phyloP scores from a whole-genome alignment of 2,797 vertebrate genomes.

The Anas georgica region DNA sequence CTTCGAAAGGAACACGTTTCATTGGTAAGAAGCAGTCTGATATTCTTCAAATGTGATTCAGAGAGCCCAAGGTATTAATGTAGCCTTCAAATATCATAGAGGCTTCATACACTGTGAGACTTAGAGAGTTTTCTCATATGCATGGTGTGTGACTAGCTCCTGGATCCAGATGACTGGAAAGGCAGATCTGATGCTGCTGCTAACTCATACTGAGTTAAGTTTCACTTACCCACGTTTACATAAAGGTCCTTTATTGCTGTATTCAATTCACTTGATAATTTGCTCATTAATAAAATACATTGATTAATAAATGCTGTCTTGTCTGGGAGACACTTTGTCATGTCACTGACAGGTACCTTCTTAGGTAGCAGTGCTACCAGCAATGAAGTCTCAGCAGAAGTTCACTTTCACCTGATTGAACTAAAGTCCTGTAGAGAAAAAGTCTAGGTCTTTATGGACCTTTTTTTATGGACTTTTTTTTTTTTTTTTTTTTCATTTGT shows the following conservation, averaged over 20 bases:
- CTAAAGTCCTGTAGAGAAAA: neutral
- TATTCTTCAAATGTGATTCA: neutral
- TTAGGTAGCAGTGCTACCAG: neutral
- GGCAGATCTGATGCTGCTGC: neutral
- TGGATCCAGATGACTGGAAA: neutral
- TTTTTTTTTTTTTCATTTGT: neutral
- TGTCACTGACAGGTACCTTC: neutral
- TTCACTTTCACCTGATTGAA: neutral
- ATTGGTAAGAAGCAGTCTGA: neutral
- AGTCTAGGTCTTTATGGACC: neutral
- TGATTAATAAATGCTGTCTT: neutral
- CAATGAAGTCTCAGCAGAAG: neutral
- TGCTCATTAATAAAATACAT: neutral
- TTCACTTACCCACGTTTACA: neutral
- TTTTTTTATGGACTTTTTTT: neutral
- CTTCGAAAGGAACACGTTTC: neutral
- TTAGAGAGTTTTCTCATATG: neutral
- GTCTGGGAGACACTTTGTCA: neutral
- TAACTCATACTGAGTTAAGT: neutral
- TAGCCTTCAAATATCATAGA: neutral
- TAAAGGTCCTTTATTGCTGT: neutral
- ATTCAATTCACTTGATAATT: neutral
- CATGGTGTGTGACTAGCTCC: neutral
- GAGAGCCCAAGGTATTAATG: neutral
- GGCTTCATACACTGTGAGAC: neutral